Percentiles rank a stretch among this genome's conserved stretches.
These are phyloP conservation scores for Dermatemys mawii DNA, from an alignment of 2,113 vertebrate species.

Conservation along the genomic window DNA sequence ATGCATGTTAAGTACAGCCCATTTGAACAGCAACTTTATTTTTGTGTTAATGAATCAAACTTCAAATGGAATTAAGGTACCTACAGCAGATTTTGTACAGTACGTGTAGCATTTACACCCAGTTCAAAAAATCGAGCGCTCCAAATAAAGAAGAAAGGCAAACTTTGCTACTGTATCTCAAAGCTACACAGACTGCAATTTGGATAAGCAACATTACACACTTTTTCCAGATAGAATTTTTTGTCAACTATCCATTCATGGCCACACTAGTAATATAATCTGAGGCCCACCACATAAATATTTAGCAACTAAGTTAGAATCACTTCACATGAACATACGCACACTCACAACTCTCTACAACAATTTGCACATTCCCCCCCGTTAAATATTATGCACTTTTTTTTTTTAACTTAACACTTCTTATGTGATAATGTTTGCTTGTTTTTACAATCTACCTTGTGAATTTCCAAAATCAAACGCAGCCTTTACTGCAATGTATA, in stretches of 20 bases:
- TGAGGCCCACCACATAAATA: background rate
- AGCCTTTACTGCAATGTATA: background rate
- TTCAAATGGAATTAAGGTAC: background rate
- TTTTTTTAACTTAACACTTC: background rate
- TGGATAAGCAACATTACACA: rapidly evolving
- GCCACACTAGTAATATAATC: background rate
- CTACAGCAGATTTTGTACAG: rapidly evolving
- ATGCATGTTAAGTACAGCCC: rapidly evolving
- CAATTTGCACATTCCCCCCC: background rate
- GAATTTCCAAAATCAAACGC: background rate
- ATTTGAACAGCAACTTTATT: rapidly evolving
- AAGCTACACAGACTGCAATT: rapidly evolving
- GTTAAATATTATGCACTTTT: background rate
- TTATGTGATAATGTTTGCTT: rapidly evolving
- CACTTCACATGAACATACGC: background rate
- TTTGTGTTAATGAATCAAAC: background rate
- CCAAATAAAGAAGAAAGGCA: background rate
- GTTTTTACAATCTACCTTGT: rapidly evolving
- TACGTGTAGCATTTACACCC: rapidly evolving
- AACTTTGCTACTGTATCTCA: rapidly evolving
- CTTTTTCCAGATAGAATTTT: rapidly evolving
- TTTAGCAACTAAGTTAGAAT: rapidly evolving
- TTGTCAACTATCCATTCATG: background rate
- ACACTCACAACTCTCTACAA: background rate
- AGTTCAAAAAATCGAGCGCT: rapidly evolving